phyloP scores from a whole-genome alignment of 30 jellyfish, hydroid and myxozoan species.

The Turritopsis rubra region DNA sequence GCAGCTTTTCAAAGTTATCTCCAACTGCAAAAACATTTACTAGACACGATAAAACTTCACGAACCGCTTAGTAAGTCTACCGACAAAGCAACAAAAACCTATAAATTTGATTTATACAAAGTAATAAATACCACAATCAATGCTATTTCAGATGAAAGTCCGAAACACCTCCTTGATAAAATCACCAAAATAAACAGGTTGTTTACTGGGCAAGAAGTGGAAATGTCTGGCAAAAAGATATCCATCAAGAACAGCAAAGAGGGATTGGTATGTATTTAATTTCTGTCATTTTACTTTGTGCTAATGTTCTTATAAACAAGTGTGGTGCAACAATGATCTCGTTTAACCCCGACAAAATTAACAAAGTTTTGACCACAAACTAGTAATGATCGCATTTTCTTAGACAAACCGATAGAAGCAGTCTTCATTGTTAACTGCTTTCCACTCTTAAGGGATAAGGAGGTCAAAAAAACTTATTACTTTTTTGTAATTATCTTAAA shows the following conservation, averaged over 20 bases:
- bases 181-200: slow-evolving; percentile 41
- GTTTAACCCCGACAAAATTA: too few relatives aligned
- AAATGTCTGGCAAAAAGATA: slow-evolving; percentile 44
- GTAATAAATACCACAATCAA: slow-evolving; percentile 69
- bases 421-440: too few relatives aligned
- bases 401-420: too few relatives aligned
- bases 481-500: too few relatives aligned
- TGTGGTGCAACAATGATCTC: too few relatives aligned
- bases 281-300: not conserved
- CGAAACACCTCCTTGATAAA: slow-evolving; percentile 67
- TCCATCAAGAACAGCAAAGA: slow-evolving; percentile 38
- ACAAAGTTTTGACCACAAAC: too few relatives aligned
- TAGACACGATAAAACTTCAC: slow-evolving; percentile 12
- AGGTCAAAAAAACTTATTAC: too few relatives aligned
- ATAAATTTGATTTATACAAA: slow-evolving; percentile 47
- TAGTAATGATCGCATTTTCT: too few relatives aligned
- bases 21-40: slow-evolving; percentile 27
- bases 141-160: slow-evolving; percentile 80
- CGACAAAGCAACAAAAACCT: slow-evolving; percentile 26
- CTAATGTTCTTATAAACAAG: too few relatives aligned
- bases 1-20: slow-evolving; percentile 42
- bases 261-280: slow-evolving; percentile 55
- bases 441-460: too few relatives aligned
- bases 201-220: slow-evolving; percentile 41
- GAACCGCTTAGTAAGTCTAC: slow-evolving; percentile 26